Base-by-base conservation (phyloP, 2,888 invertebrate genomes). In the Chydorus sphaericus region DNA sequence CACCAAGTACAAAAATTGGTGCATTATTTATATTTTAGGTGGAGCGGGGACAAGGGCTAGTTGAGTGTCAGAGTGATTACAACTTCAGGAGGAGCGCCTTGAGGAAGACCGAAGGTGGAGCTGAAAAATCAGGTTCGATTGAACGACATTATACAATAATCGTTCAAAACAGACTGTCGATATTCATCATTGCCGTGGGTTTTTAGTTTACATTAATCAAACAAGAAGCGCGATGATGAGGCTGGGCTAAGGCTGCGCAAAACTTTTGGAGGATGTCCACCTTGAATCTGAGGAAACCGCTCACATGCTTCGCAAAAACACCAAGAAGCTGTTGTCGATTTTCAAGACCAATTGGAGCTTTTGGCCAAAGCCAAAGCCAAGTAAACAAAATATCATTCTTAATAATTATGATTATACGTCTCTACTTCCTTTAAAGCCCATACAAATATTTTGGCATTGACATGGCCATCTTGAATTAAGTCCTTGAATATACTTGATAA, bases 91-190 rank as follows among this genome's bases (percentile, higher is more conserved):
- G 75, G 98, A 98, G 77, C 86, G 96, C 74, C 83, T 98, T 66
- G 98, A 99, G 76, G 97, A 99, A 78, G 94, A 98, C 97, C 68
- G 96, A 97, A 78, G 94, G 96, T 68, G 92, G 93, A 72, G 92
- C 93, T 68, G 94, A 94, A 77, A 81, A 87, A 87, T 76, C 94
- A 94, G 83, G 96, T 96, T 77, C 75, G 64, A 16, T n/a, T 7
- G 16, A 88, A 97, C 71, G 96, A 97, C 75, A 90, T n/a, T n/a
- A n/a, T n/a, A n/a, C n/a, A 18, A n/a, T 8, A 10, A 28, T 18
- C 7, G n/a, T 14, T 1, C n/a, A n/a, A n/a, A 16, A 28, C 30
- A n/a, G 26, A 10, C 11, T 8, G 6, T n/a, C 20, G 3, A n/a
- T 4, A 14, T 28, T 52, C 18, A n/a, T 20, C 31, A 29, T 44